phyloP scores from a whole-genome alignment of 2,113 vertebrate genomes.

The Haemorhous mexicanus region DNA sequence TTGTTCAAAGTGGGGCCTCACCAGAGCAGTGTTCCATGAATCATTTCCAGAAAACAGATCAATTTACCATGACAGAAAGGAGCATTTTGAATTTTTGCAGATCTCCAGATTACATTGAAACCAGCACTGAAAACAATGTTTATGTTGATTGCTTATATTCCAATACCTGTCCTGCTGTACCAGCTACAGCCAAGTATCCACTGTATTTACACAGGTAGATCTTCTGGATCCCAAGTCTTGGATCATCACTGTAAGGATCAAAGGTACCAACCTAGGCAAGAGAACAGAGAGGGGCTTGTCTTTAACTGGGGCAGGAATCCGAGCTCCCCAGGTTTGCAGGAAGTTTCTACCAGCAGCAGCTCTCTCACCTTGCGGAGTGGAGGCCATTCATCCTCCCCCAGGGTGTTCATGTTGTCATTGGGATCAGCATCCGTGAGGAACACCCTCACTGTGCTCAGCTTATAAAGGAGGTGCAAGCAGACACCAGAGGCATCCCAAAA shows the following conservation, averaged over 20 bases:
- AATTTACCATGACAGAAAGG: neutral
- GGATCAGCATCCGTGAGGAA: constrained; percentile 91
- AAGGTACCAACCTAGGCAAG: constrained; percentile 89
- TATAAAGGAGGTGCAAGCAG: constrained; percentile 91
- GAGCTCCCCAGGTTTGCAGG: neutral
- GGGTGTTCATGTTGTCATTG: constrained; percentile 86
- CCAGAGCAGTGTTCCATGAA: neutral
- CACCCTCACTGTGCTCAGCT: constrained; percentile 87
- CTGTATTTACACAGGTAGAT: constrained; percentile 99
- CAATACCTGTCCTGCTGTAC: constrained; percentile 93
- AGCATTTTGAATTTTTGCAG: neutral
- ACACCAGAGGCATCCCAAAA: constrained; percentile 98
- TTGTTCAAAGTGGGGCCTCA: neutral
- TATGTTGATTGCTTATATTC: neutral
- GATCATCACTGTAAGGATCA: constrained; percentile 97
- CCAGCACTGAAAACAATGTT: neutral
- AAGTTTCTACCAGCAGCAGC: neutral
- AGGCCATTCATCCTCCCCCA: constrained; percentile 93
- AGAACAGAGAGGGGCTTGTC: neutral
- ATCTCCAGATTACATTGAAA: neutral
- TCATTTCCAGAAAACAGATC: neutral
- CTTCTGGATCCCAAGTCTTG: constrained; percentile 95
- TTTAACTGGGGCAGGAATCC: neutral
- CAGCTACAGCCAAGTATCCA: constrained; percentile 91
- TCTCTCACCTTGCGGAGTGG: constrained; percentile 88